Evolutionary conservation across 1,140 invertebrate genomes (phyloP), one percentile per base, ranked within the genome.

Genomic region (Holotrichia oblita): DNA sequence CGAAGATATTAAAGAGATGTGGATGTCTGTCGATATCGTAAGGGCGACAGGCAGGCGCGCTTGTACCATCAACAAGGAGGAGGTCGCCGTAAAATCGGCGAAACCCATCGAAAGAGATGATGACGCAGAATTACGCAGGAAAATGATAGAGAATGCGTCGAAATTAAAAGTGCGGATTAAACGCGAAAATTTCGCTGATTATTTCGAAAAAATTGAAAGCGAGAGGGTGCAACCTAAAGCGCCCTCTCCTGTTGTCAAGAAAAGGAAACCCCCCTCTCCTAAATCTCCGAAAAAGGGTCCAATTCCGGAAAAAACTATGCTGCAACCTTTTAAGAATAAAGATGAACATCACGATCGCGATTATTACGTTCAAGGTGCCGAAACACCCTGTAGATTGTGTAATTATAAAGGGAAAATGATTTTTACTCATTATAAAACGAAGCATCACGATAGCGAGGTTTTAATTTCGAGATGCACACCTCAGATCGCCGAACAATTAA

Each of bases 1-100:
- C 61, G 90, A 91, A 80, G 91, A 93, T 82, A 90, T 93, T 44
- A 88, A 90, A 79, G 91, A 93, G 79, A 92, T 92, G 90, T 93
- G 92, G 82, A 91, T 92, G 55, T 88, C 88, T 78, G 89, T 91
- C 80, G 91, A 89, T 34, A 89, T 92, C 2, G 83, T 92, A n/a
- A 89, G 87, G 44, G 84, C 88, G 17, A 88, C 87, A 6, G 90
- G 90, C 7, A 87, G 89, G 83, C 83, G 89, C 82, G 90, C 89
- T 89, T 90, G 90, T 83, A 87, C 84, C 27, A 78, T 85, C 7
- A 77, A 86, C 12, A 87, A 85, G 77, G 77, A 77, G 9, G 81
- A 82, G 27, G 27, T 34, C 7, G 6, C 77, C 12, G 40, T 22
- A 41, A 17, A 14, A 0, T 0, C 12, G 20, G 22, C 6, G 20